Base-by-base conservation (phyloP, 2,888 invertebrate species). In the Geophilus truncorum region DNA sequence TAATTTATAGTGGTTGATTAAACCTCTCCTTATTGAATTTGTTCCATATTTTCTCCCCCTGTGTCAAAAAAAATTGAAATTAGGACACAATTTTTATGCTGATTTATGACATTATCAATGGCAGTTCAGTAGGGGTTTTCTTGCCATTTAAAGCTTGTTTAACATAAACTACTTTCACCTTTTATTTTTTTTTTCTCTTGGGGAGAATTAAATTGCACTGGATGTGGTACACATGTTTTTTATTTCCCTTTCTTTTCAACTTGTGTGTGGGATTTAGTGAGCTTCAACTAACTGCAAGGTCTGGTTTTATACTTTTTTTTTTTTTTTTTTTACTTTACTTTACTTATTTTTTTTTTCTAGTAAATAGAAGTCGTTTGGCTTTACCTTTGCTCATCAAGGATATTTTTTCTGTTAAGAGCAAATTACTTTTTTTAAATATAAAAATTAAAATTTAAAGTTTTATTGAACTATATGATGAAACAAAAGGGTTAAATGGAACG, bases 221-320 rank as follows among this genome's bases (percentile, higher is more conserved):
- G 23, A 45, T 23, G 62, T 62, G 62, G 62, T 62, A 25, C 62
- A 62, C 45, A 45, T 6, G 45, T 21, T 62, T 62, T 62, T 23
- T 21, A 5, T 62, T 62, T 57, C 1, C 0, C 6, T 62, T 23
- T 62, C 0, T 62, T 23, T 1, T 62, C 7, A 10, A 12, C 15
- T 23, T 2, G 9, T 25, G 62, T 62, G 21, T 62, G 21, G 21
- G n/a, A n/a, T 62, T 21, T 62, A 25, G 62, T 57, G 21, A 62
- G 62, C 62, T 70, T 70, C 70, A 70, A 70, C 70, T 70, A 70
- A 70, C 70, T 70, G 70, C 70, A 70, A 70, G 70, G 70, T 70
- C 70, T 70, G 70, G 1, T 6, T 6, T 62, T 25, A 23, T 25
- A 23, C 23, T 62, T 6, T 23, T 6, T 3, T 57, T 57, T 57